phyloP scores from a whole-genome alignment of 2,797 vertebrate species.

The Ctenosaura bakeri region DNA sequence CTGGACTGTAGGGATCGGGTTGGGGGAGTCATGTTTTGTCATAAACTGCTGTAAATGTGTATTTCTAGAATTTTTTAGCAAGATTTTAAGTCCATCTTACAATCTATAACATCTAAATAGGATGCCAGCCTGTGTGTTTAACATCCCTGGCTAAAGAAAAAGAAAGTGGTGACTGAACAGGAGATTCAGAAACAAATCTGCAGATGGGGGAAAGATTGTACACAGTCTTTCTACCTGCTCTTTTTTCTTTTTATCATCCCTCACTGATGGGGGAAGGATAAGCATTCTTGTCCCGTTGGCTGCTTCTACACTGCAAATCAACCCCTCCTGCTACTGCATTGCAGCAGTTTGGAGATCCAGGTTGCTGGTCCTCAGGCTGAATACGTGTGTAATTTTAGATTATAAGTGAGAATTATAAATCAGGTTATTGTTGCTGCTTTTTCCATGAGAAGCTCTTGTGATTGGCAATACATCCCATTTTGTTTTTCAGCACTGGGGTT shows the following conservation, averaged over 20 bases:
- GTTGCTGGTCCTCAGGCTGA: background rate
- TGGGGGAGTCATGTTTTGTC: no score
- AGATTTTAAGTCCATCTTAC: no score
- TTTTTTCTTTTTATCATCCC: no score
- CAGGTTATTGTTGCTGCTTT: conserved; percentile 57
- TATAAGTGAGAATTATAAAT: conserved; percentile 61
- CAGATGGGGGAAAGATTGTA: no score
- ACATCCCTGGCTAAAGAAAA: background rate
- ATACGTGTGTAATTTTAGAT: background rate
- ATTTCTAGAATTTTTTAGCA: no score
- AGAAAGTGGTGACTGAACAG: background rate
- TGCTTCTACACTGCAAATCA: background rate
- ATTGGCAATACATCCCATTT: conserved; percentile 44
- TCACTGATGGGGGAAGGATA: no score
- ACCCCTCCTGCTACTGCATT: background rate
- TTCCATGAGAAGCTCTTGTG: conserved; percentile 41
- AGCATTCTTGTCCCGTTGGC: no score
- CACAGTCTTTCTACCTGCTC: no score
- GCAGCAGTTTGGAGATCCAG: background rate
- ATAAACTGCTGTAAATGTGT: no score
- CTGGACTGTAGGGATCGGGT: no score
- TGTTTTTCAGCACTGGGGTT: conserved; percentile 47
- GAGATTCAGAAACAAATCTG: background rate
- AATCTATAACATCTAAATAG: no score
- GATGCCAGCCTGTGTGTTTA: no score